Evolutionary conservation across 2,113 vertebrate species (phyloP), one percentile per base, ranked within the genome.

Genomic region (Semnornis frantzii): DNA sequence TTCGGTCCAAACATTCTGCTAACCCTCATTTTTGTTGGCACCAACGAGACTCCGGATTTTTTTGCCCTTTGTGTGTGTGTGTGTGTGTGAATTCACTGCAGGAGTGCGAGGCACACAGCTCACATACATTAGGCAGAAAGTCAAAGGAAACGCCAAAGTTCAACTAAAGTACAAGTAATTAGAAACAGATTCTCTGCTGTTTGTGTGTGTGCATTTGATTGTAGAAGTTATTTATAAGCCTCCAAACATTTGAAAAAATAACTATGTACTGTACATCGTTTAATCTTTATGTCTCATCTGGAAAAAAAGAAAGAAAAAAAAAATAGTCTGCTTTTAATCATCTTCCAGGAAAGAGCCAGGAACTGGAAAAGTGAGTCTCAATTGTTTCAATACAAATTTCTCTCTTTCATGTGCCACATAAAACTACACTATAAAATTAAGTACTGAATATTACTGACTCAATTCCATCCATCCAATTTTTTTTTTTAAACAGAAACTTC

Each of bases 111-210:
- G 96, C 95, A 94, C 97, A 97, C 97, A 97, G 98, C 98, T 98
- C 97, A 96, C 97, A 98, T 98, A 97, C 98, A 97, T 98, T 98
- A 97, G 97, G 97, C 95, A 97, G 95, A 97, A 96, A 98, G 98
- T 98, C 98, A 98, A 98, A 99, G 98, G 98, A 99, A 98, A 98
- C 97, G 96, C 97, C 97, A 98, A 98, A 98, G 98, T 99, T 99
- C 98, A 99, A 97, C 97, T 96, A 98, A 97, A 99, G 98, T 99
- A 97, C 98, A 99, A 97, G 97, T 98, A 98, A 99, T 98, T 98
- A 98, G 98, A 98, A 98, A 96, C 98, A 98, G 98, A 98, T 98
- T 98, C 92, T 94, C 85, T n/a, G 73, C 96, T 64, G 93, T 92
- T 92, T 80, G 78, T 78, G 95, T 96, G 96, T 82, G 63, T 94